Conservation (phyloP, 1,140 invertebrate species). For the Drosophila mojavensis region DNA sequence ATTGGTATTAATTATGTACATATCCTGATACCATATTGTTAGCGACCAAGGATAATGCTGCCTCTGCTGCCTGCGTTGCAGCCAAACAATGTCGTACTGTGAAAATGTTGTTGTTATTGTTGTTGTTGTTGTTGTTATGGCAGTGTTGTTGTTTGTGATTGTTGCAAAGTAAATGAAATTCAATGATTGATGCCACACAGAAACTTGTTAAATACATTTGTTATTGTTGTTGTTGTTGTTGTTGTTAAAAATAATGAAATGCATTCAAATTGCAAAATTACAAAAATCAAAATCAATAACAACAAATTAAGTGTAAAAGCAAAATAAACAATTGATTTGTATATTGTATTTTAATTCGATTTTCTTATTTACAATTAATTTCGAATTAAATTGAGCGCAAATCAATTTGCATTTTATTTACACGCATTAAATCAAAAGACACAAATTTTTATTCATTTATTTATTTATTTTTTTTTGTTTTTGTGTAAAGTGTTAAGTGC, state of each 20-base stretch:
- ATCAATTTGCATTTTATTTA: conserved; percentile 4
- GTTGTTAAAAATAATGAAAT: conserved; percentile 4
- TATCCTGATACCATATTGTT: conserved; percentile 81
- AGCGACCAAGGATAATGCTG: conserved; percentile 82
- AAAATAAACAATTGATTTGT: conserved; percentile 26
- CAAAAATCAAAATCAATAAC: background rate
- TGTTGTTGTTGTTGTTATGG: conserved; percentile 49
- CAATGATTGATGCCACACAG: conserved; percentile 29
- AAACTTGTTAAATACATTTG: conserved; percentile 10
- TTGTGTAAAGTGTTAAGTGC: background rate
- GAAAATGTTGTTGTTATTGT: conserved; percentile 59
- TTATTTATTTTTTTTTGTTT: too few species aligned
- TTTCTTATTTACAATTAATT: conserved; percentile 20
- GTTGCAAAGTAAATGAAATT: conserved; percentile 36
- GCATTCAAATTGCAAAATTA: conserved; percentile 29
- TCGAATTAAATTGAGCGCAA: conserved; percentile 24
- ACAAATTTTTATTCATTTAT: background rate
- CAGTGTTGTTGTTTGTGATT: conserved; percentile 23
- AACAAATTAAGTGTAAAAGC: conserved; percentile 16
- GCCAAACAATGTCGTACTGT: conserved; percentile 83
- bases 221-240: background rate
- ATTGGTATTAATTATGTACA: conserved; percentile 38
- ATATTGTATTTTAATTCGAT: conserved; percentile 2
- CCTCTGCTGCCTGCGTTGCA: conserved; percentile 78
- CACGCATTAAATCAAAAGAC: background rate